Conservation (phyloP, 2,113 vertebrate species). For the Chloebia gouldiae region DNA sequence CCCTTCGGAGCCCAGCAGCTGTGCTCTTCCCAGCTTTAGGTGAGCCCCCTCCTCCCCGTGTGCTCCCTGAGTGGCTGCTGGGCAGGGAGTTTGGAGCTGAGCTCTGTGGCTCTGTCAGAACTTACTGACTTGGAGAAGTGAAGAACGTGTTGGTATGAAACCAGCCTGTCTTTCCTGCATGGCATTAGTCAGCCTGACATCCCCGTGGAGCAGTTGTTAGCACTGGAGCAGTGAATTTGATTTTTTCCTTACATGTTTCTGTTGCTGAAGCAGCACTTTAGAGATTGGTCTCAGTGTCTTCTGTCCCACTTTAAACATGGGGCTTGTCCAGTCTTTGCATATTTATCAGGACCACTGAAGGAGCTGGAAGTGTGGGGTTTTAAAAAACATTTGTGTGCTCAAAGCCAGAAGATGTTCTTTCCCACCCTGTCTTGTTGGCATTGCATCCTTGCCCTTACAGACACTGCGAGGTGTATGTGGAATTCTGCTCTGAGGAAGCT, state of each 20-base stretch:
- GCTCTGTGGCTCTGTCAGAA: not conserved
- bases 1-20: not conserved
- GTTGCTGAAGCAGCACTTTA: not conserved
- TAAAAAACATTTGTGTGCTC: not conserved
- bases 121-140: not conserved
- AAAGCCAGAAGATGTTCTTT: not conserved
- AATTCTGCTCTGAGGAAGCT: not conserved
- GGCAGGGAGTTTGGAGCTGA: not conserved
- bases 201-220: not conserved
- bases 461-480: fast-evolving
- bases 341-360: not conserved
- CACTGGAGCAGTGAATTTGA: not conserved
- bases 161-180: not conserved
- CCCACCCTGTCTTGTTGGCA: not conserved
- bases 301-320: not conserved
- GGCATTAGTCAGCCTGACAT: not conserved
- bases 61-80: not conserved
- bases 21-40: not conserved
- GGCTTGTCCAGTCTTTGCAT: not conserved
- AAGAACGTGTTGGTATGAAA: not conserved
- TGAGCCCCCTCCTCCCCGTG: fast-evolving
- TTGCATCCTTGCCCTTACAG: not conserved
- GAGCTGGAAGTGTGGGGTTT: not conserved
- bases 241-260: not conserved
- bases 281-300: not conserved